phyloP scores from a whole-genome alignment of 92 coral and sea anemone species.

The Epizoanthus scotinus region DNA sequence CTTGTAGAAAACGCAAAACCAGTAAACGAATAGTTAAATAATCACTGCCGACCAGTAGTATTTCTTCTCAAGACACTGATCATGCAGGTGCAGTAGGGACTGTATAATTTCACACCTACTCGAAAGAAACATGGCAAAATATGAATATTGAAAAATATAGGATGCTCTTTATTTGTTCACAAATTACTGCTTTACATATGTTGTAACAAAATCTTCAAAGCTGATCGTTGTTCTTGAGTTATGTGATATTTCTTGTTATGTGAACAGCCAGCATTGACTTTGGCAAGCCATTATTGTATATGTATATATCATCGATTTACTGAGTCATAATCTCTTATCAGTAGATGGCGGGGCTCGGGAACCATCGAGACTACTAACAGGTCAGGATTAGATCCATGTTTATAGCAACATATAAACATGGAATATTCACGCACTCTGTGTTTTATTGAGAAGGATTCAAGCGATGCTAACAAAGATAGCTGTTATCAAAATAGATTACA shows the following conservation, averaged over 20 bases:
- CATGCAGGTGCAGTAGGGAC: background rate
- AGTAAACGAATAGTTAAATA: background rate
- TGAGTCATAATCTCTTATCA: background rate
- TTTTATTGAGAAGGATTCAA: background rate
- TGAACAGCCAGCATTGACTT: too few species aligned
- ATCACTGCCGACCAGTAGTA: background rate
- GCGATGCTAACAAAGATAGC: constrained; percentile 9
- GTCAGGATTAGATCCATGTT: background rate
- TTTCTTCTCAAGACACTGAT: background rate
- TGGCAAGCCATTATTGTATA: background rate
- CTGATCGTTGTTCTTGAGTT: too few species aligned
- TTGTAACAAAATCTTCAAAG: background rate
- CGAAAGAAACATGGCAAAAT: background rate
- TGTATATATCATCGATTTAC: background rate
- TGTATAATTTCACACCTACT: background rate
- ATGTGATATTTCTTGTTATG: too few species aligned
- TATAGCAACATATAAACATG: background rate
- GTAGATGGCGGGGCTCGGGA: background rate
- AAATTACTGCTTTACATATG: background rate
- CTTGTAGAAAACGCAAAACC: background rate
- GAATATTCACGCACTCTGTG: background rate
- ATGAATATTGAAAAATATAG: background rate
- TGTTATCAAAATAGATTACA: background rate
- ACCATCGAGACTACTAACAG: background rate
- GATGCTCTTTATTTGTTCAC: background rate